Base-by-base conservation (phyloP, 2,113 vertebrate species). In the Nipponia nippon region DNA sequence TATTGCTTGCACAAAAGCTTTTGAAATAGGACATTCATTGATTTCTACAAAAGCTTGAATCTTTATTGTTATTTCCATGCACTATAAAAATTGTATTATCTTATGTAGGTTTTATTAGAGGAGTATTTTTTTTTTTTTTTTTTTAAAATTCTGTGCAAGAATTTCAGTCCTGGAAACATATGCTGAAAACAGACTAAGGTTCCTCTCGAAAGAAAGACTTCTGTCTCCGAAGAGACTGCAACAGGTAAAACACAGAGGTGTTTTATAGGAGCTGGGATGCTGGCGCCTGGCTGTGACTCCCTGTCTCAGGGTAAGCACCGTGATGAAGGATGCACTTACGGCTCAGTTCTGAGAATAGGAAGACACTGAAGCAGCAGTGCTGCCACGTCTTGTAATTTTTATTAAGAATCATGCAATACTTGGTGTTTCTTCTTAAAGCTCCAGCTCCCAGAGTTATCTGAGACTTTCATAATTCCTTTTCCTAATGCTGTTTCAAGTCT, bases 21-120 rank as follows among this genome's bases (percentile, higher is more conserved):
- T 88, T 86, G 80, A 87, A 89, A 50, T 16, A 71, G 78, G 52
- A 91, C 56, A 87, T 73, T 93, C 70, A 88, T 95, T 97, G 94
- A 83, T 97, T 97, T 93, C 91, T 77, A 69, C 19, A 55, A 81
- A 87, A 95, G 76, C 80, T 77, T 19, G 4, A 76, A 81, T 91
- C 82, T 93, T 94, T 95, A 71, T 91, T 95, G 73, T 89, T 95
- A 78, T 94, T 89, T 95, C 95, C 91, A 95, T 26, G 36, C 46
- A n/a, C 91, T 85, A 90, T 94, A 94, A 97, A 98, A 95, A 86
- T 65, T 59, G 47, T 80, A 90, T 96, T 94, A 95, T 94, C 91
- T 73, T n/a, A 75, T 42, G 71, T 79, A 65, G 76, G 42, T 91
- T 98, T 96, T 97, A 95, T 91, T 94, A 95, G 91, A 96, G 79